Evolutionary conservation across 2,113 vertebrate genomes (phyloP).

Genomic region (Ptilorrhoa leucosticta): DNA sequence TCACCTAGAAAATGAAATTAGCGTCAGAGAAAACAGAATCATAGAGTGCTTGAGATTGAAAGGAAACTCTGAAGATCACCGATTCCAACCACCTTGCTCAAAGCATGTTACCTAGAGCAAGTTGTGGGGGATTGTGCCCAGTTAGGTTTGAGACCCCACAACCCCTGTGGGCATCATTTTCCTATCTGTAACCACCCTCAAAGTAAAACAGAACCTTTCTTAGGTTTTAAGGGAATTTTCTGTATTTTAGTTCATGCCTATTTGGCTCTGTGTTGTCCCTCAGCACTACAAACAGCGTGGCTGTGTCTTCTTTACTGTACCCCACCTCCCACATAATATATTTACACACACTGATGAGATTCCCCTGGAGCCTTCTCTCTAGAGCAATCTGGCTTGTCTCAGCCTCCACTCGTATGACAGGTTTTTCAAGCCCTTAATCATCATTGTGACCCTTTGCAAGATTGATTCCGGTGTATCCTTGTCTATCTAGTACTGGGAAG

Average conservation of each 20-base stretch:
- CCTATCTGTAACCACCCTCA: neutral
- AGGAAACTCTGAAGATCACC: neutral
- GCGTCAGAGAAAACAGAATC: neutral
- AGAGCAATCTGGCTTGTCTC: neutral
- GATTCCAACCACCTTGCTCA: neutral
- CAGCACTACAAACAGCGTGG: fast-evolving
- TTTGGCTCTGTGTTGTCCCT: neutral
- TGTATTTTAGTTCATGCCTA: neutral
- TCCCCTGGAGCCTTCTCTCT: neutral
- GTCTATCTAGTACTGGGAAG: neutral
- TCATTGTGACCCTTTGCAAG: neutral
- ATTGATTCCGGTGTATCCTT: neutral
- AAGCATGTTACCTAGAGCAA: neutral
- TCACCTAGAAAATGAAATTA: neutral
- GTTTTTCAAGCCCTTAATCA: neutral
- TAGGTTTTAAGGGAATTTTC: neutral
- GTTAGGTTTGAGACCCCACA: neutral
- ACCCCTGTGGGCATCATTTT: neutral
- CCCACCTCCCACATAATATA: neutral
- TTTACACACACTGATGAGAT: neutral
- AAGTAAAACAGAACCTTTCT: neutral
- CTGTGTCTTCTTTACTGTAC: neutral
- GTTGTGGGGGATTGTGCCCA: neutral
- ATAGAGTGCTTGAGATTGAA: neutral
- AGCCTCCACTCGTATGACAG: neutral